Evolutionary conservation across 2,797 vertebrate species (phyloP).

Genomic region (Sardinella longiceps): DNA sequence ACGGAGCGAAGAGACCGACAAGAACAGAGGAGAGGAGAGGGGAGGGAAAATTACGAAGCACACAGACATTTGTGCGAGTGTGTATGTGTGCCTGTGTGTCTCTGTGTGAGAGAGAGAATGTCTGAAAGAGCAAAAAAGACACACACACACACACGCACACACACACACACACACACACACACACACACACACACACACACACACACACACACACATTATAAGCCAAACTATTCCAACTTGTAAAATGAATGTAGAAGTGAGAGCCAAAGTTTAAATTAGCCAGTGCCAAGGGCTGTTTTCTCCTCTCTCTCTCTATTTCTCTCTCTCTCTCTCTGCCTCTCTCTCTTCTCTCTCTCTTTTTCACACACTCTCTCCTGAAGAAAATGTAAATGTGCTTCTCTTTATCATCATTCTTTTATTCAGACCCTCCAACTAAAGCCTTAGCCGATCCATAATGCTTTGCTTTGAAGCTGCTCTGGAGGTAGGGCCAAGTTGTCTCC

Average conservation of each 20-base stretch:
- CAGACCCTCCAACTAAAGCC: constrained; percentile 25
- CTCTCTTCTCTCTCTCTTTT: constrained; percentile 16
- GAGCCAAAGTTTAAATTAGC: constrained; percentile 24
- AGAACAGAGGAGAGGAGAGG: no score
- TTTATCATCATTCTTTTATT: constrained; percentile 19
- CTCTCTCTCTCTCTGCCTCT: background rate
- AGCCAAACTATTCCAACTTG: constrained; percentile 20
- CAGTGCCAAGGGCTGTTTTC: constrained; percentile 6
- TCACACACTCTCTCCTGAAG: background rate
- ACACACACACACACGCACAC: constrained; percentile 37
- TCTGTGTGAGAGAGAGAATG: background rate
- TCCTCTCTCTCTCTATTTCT: background rate
- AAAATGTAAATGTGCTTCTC: constrained; percentile 17
- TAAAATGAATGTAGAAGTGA: constrained; percentile 22
- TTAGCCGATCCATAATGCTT: constrained; percentile 25
- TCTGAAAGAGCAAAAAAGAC: background rate
- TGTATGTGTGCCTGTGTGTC: background rate
- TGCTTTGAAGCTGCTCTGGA: constrained; percentile 32
- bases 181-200: constrained; percentile 42
- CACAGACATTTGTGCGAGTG: background rate
- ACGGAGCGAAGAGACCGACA: no score
- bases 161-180: constrained; percentile 53
- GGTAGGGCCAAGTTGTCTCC: constrained; percentile 35
- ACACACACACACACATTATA: constrained; percentile 41
- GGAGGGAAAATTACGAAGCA: background rate